Base-by-base conservation (phyloP, 2,113 vertebrate genomes). In the Misgurnus anguillicaudatus region DNA sequence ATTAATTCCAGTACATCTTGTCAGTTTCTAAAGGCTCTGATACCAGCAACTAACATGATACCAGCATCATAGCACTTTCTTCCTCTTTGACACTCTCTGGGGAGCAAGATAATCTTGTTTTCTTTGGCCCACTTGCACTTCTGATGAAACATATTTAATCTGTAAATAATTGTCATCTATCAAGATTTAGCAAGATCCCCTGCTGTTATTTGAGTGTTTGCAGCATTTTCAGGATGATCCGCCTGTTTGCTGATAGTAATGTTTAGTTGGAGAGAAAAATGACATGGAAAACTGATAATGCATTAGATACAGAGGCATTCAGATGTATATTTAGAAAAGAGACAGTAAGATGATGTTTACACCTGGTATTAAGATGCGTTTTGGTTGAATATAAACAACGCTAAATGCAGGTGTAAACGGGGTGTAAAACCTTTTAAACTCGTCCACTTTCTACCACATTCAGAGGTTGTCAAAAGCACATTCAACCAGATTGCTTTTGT, bases 11-110 rank as follows among this genome's bases (percentile, higher is more conserved):
- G 21, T 31, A 3, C 17, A 6, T 57, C 17, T n/a, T 19, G 17
- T 66, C 57, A 63, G 42, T 69, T 76, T 78, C 47, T 31, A 61
- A 73, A 85, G 79, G 60, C 61, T 51, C 4, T 72, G 38, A 57
- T 45, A 63, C 78, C 31, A 53, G 57, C 11, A 48, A 53, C 76
- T 70, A 75, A 84, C 76, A 67, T 81, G 72, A 86, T 75, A 48
- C 10, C 61, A 70, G 82, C 36, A 51, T 24, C 55, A 5, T 77
- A 80, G 85, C 1, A 45, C 24, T n/a, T 47, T 41, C 38, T 16
- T 24, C 17, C 16, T 64, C 19, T 24, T n/a, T 68, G 19, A 53
- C 58, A 36, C 51, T 77, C 31, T 77, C 55, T 38, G 47, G 42
- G 45, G 68, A 55, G 75, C 53, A 11, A 6, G 9, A n/a, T 11